These are phyloP conservation scores for Molorchus minor DNA, from an alignment of 2,888 invertebrate species.

Conservation along the genomic window DNA sequence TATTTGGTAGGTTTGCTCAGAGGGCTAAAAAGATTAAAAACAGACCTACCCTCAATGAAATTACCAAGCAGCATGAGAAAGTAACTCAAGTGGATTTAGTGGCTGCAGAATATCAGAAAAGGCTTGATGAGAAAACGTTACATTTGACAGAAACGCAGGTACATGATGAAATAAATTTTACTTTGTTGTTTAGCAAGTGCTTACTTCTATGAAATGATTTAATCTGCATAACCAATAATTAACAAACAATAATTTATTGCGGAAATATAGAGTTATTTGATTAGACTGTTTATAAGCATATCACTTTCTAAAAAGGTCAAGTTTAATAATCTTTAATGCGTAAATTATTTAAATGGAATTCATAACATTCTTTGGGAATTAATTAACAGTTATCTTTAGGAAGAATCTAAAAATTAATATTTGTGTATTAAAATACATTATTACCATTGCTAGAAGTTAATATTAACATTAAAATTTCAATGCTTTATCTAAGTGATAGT, in stretches of 20 bases:
- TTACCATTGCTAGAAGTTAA: too few relatives aligned
- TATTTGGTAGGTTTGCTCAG: constrained; percentile 75
- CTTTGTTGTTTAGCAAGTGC: too few relatives aligned
- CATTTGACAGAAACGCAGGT: constrained; percentile 14
- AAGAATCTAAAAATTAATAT: too few relatives aligned
- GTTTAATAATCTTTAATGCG: background rate
- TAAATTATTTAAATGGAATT: too few relatives aligned
- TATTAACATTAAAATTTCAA: too few relatives aligned
- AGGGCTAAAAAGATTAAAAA: constrained; percentile 84
- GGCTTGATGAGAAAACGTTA: constrained; percentile 4
- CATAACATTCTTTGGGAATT: too few relatives aligned
- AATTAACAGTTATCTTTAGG: too few relatives aligned
- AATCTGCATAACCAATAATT: too few relatives aligned
- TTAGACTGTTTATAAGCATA: background rate
- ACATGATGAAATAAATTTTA: constrained; percentile 2
- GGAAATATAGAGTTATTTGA: background rate
- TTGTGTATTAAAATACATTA: too few relatives aligned
- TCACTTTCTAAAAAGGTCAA: background rate
- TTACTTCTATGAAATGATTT: too few relatives aligned
- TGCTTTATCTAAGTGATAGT: too few relatives aligned
- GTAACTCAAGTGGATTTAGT: constrained; percentile 28
- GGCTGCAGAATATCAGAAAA: constrained; percentile 11
- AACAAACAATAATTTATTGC: too few relatives aligned
- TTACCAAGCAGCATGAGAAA: constrained; percentile 51
- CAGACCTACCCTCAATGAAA: constrained; percentile 80